Evolutionary conservation across 1,140 invertebrate species (phyloP).

Genomic region (Neodiprion fabricii): DNA sequence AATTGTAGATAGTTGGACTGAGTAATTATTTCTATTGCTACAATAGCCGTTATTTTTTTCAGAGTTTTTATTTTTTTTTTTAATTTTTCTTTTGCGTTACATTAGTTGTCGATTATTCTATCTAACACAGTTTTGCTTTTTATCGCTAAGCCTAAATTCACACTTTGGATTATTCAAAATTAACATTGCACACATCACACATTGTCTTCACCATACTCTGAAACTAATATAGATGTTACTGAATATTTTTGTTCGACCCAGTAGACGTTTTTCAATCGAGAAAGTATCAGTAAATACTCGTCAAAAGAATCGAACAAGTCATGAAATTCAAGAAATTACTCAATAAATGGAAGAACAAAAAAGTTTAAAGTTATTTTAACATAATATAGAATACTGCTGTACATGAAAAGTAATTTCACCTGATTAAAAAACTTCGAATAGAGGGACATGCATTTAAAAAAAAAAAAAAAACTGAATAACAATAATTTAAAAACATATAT

Average conservation of each 20-base stretch:
- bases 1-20: neutral
- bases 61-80: neutral
- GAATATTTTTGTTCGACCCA: too few relatives aligned
- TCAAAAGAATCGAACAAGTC: too few relatives aligned
- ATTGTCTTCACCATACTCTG: neutral
- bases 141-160: neutral
- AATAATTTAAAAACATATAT: neutral
- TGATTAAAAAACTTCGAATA: neutral
- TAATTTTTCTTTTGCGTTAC: neutral
- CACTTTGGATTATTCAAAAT: neutral
- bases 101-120: neutral
- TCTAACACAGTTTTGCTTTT: constrained; percentile 6
- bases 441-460: neutral
- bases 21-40: too few relatives aligned
- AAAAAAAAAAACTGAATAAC: neutral
- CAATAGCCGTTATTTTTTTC: neutral
- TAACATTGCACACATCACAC: neutral
- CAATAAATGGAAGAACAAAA: neutral
- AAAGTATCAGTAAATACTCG: too few relatives aligned
- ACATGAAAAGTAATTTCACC: neutral
- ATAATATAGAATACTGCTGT: neutral
- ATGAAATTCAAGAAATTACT: too few relatives aligned
- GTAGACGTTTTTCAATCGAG: too few relatives aligned
- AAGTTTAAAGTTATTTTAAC: neutral
- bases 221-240: too few relatives aligned